These are phyloP conservation scores for Lophius americanus DNA, from an alignment of 2,797 vertebrate species.

Conservation along the genomic window DNA sequence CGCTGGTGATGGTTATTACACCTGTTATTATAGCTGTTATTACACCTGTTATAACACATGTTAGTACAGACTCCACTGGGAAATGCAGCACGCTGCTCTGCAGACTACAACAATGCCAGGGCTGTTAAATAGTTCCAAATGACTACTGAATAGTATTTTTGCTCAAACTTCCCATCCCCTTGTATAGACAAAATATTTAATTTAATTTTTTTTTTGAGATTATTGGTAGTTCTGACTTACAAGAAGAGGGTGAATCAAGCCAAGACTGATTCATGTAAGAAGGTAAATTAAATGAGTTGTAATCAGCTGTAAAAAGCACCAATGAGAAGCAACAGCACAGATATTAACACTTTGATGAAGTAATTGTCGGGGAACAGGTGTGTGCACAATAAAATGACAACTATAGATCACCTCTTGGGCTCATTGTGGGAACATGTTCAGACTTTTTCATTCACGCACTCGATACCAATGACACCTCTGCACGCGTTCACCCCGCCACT, in stretches of 20 bases:
- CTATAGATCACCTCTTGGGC: constrained; percentile 26
- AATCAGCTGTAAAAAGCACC: not conserved
- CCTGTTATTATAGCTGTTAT: too few relatives aligned
- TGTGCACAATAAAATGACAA: constrained; percentile 15
- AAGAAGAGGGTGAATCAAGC: not conserved
- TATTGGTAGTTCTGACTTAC: not conserved
- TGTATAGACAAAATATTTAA: too few relatives aligned
- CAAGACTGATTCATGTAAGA: not conserved
- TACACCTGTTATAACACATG: too few relatives aligned
- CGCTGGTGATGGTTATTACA: too few relatives aligned
- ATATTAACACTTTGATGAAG: constrained; percentile 9
- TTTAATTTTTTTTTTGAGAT: too few relatives aligned
- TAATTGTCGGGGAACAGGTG: constrained; percentile 1
- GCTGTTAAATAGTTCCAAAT: too few relatives aligned
- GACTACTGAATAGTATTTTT: too few relatives aligned
- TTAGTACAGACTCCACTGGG: too few relatives aligned
- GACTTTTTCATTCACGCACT: constrained; percentile 51
- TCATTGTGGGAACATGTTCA: constrained; percentile 40
- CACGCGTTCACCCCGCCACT: constrained; percentile 46
- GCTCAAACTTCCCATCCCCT: too few relatives aligned
- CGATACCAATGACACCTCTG: constrained; percentile 62
- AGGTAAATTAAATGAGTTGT: not conserved
- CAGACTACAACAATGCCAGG: too few relatives aligned
- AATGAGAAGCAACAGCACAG: not conserved
- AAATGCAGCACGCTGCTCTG: too few relatives aligned